Conservation (phyloP, 2,113 vertebrate species). For the Delphinus delphis region DNA sequence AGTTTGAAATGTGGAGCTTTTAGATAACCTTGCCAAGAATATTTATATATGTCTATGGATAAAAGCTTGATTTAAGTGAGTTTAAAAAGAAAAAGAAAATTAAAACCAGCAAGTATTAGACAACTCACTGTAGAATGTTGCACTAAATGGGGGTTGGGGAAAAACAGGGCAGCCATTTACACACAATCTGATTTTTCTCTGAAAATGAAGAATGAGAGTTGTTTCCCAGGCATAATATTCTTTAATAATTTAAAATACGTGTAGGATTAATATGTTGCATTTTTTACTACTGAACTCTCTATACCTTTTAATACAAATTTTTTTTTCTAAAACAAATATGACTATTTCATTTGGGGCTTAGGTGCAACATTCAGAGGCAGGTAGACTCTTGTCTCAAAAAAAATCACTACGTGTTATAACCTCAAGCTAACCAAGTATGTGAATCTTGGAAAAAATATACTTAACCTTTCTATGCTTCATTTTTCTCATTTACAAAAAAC, state of each 20-base stretch:
- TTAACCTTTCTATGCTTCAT: constrained; percentile 38
- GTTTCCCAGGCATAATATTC: not conserved
- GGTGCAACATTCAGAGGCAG: not conserved
- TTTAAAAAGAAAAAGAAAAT: not conserved
- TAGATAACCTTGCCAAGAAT: not conserved
- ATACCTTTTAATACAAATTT: not conserved
- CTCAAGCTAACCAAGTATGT: not conserved
- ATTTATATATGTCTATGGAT: not conserved
- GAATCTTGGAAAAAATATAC: not conserved
- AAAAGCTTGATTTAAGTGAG: not conserved
- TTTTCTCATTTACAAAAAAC: constrained; percentile 37
- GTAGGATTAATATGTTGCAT: not conserved
- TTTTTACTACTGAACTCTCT: not conserved
- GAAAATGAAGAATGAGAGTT: not conserved
- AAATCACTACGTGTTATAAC: not conserved
- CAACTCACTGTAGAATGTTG: not conserved
- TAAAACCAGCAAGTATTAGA: not conserved
- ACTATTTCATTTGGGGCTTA: not conserved
- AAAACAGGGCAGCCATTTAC: not conserved
- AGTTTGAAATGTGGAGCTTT: not conserved
- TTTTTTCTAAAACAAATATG: constrained; percentile 7
- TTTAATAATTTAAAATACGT: not conserved
- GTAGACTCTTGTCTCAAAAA: not conserved
- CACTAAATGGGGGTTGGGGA: not conserved
- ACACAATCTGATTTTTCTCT: not conserved